Evolutionary conservation across 2,888 invertebrate genomes (phyloP).

Genomic region (Luperina testacea): DNA sequence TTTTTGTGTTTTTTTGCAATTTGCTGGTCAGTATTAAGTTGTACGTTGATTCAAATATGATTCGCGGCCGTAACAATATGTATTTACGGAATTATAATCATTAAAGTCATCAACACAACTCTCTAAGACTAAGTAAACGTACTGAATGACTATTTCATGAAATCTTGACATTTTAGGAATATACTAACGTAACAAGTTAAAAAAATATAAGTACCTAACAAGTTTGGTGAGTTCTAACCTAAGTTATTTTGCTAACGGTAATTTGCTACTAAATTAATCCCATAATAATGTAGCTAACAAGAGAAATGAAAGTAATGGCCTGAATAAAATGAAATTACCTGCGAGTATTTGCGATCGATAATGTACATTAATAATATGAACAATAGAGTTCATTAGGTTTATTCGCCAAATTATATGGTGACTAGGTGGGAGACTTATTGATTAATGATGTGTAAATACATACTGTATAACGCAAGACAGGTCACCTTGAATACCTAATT

Average conservation of each 20-base stretch:
- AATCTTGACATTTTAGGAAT: no score
- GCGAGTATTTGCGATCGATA: slow-evolving; percentile 21
- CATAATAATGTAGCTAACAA: slow-evolving; percentile 35
- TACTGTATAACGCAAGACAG: slow-evolving; percentile 12
- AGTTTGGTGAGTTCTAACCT: background rate
- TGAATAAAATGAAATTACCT: slow-evolving; percentile 34
- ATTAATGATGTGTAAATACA: slow-evolving; percentile 32
- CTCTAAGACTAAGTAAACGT: no score
- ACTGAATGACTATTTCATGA: no score
- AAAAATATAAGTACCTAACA: background rate
- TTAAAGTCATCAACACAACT: no score
- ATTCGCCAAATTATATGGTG: slow-evolving; percentile 32
- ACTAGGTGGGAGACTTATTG: slow-evolving; percentile 26
- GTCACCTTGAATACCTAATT: slow-evolving; percentile 31
- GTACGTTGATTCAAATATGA: no score
- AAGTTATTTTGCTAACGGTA: slow-evolving; percentile 2
- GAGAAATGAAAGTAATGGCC: slow-evolving; percentile 7
- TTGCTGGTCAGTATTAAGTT: no score
- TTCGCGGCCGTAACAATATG: no score
- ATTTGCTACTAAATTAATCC: slow-evolving; percentile 13
- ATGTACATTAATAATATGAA: slow-evolving; percentile 31
- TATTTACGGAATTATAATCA: no score
- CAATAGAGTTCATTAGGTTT: slow-evolving; percentile 41
- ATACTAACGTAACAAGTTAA: no score
- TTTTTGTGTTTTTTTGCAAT: no score